phyloP scores from a whole-genome alignment of 2,113 vertebrate genomes.

The Ahaetulla prasina region DNA sequence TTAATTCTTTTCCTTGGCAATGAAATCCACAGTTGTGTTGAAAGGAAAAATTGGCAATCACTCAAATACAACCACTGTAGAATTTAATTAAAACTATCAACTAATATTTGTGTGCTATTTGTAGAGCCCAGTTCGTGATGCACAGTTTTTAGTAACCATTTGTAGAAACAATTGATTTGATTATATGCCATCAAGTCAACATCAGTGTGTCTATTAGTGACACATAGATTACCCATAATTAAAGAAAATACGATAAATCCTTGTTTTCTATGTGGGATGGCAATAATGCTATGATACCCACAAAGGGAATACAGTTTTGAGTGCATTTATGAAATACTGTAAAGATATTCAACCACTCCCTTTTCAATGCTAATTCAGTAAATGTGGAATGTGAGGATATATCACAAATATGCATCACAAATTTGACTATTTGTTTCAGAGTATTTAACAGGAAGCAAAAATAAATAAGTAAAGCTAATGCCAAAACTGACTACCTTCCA shows the following conservation, averaged over 20 bases:
- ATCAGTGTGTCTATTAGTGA: not conserved
- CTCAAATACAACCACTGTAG: not conserved
- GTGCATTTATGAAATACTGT: not conserved
- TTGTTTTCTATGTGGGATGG: not conserved
- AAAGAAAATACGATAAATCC: not conserved
- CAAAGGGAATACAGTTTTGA: not conserved
- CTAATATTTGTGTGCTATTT: not conserved
- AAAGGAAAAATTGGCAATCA: not conserved
- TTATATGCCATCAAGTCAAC: not conserved
- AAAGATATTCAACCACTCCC: not conserved
- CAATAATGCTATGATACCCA: not conserved
- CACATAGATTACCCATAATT: not conserved
- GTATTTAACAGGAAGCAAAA: not conserved
- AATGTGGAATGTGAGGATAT: not conserved
- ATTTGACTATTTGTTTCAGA: not conserved
- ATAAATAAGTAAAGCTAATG: not conserved
- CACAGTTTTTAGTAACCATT: not conserved
- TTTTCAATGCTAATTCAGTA: not conserved
- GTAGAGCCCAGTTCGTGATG: not conserved
- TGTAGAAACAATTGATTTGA: not conserved
- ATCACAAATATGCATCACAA: not conserved
- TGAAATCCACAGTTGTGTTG: not conserved
- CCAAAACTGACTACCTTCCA: not conserved
- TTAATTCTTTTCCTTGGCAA: not conserved
- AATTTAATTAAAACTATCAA: not conserved